phyloP scores from a whole-genome alignment of 1,140 invertebrate genomes.

The Drosophila sulfurigaster region DNA sequence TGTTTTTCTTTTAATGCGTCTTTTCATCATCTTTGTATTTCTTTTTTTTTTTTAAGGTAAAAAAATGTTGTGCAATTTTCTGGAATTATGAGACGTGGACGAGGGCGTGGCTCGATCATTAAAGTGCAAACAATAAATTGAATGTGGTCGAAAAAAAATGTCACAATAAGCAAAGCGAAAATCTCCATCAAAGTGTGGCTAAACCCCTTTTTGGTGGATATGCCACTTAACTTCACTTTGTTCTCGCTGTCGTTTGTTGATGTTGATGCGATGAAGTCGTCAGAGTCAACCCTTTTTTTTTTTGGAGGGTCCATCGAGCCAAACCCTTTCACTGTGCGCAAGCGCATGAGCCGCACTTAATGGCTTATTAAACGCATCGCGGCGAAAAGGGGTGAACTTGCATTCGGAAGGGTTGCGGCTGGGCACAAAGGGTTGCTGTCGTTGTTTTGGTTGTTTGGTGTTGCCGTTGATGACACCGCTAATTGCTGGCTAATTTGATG shows the following conservation, averaged over 20 bases:
- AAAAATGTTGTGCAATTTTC: slow-evolving; percentile 62
- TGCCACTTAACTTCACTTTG: slow-evolving; percentile 56
- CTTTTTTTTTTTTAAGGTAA: slow-evolving; percentile 30
- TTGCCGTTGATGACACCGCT: slow-evolving; percentile 72
- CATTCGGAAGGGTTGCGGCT: slow-evolving; percentile 28
- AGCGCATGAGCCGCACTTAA: slow-evolving; percentile 56
- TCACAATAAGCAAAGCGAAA: slow-evolving; percentile 41
- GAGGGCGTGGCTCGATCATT: slow-evolving; percentile 45
- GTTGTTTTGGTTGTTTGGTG: slow-evolving; percentile 49
- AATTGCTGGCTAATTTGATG: slow-evolving; percentile 77
- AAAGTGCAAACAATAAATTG: slow-evolving; percentile 13
- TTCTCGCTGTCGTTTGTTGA: slow-evolving; percentile 28
- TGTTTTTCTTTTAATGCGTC: slow-evolving; percentile 35
- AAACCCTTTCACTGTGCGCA: slow-evolving; percentile 41
- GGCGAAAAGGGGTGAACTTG: slow-evolving; percentile 25
- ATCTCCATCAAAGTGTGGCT: slow-evolving; percentile 31
- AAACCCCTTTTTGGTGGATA: slow-evolving; percentile 41
- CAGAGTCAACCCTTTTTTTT: slow-evolving; percentile 38
- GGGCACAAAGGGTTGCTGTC: slow-evolving; percentile 43
- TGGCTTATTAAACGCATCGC: slow-evolving; percentile 66
- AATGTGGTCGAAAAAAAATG: slow-evolving; percentile 25
- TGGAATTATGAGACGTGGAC: slow-evolving; percentile 28
- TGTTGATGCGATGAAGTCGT: slow-evolving; percentile 51
- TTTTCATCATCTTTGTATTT: slow-evolving; percentile 23
- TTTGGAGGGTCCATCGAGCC: not conserved